A percentile compares a stretch with the other conserved stretches of the same genome.
These are phyloP conservation scores for Siniperca obscura DNA, from an alignment of 2,797 vertebrate species.

Conservation along the genomic window DNA sequence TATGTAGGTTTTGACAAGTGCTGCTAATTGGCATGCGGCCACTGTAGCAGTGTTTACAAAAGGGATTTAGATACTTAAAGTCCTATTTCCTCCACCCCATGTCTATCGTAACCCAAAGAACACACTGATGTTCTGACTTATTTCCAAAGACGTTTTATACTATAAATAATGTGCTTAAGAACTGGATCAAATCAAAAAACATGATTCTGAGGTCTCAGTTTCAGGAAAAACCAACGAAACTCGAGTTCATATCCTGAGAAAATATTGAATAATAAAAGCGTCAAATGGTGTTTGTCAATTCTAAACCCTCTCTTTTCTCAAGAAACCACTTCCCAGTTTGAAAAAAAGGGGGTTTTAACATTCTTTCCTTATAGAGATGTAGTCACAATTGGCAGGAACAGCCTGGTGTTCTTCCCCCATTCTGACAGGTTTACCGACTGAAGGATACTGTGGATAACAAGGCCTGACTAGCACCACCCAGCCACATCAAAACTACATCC, in stretches of 20 bases:
- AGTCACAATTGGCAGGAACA: slow-evolving; percentile 34
- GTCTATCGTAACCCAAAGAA: slow-evolving; percentile 30
- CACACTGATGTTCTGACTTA: slow-evolving; percentile 46
- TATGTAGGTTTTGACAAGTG: slow-evolving; percentile 30
- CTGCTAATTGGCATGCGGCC: slow-evolving; percentile 49
- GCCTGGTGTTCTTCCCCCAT: slow-evolving; percentile 8
- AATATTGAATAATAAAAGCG: slow-evolving; percentile 31
- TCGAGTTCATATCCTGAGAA: background rate
- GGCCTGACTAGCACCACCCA: slow-evolving; percentile 60
- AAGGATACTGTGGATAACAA: slow-evolving; percentile 61
- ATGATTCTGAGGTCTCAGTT: slow-evolving; percentile 19
- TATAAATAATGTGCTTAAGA: slow-evolving; percentile 6
- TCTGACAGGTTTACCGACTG: slow-evolving; percentile 60
- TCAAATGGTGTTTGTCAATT: slow-evolving; percentile 14
- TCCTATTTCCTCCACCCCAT: slow-evolving; percentile 20
- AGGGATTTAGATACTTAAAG: slow-evolving; percentile 48
- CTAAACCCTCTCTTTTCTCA: slow-evolving; percentile 15
- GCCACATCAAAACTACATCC: slow-evolving; percentile 60
- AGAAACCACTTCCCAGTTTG: slow-evolving; percentile 39
- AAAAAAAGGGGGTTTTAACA: background rate
- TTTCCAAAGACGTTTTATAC: background rate
- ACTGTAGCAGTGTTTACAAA: slow-evolving; percentile 46
- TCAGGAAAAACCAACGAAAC: slow-evolving; percentile 9
- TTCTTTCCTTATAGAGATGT: slow-evolving; percentile 37
- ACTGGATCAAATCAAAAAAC: slow-evolving; percentile 4